Evolutionary conservation across 2,113 vertebrate genomes (phyloP).

Genomic region (Odontesthes bonariensis): DNA sequence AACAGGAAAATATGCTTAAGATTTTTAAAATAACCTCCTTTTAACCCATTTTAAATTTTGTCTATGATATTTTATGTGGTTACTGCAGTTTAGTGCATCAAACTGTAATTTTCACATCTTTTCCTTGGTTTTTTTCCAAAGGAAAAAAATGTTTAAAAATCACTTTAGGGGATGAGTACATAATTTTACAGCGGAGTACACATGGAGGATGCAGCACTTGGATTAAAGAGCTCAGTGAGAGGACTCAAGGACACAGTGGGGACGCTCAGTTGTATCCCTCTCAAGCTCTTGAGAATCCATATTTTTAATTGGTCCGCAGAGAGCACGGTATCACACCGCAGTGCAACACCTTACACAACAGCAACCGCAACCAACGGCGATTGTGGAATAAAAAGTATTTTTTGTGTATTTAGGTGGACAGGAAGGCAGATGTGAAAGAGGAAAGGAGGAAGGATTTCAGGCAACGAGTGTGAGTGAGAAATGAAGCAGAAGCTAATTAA

Average conservation of each 20-base stretch:
- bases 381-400: slow-evolving; percentile 48
- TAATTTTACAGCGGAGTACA: not conserved
- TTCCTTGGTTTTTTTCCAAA: too few species aligned
- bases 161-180: not conserved
- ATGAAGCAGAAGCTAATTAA: slow-evolving; percentile 84
- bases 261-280: slow-evolving; percentile 37
- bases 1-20: too few species aligned
- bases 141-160: too few species aligned
- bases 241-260: slow-evolving; percentile 39
- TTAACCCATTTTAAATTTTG: not conserved
- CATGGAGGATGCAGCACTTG: slow-evolving; percentile 2
- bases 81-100: not conserved
- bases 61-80: not conserved
- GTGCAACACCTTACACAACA: slow-evolving; percentile 26
- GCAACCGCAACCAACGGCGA: slow-evolving; percentile 41
- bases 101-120: not conserved
- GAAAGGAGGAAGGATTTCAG: slow-evolving; percentile 67
- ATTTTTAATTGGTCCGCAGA: slow-evolving; percentile 73
- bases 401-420: slow-evolving; percentile 60
- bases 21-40: not conserved
- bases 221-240: slow-evolving; percentile 39
- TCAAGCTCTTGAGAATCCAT: slow-evolving; percentile 67
- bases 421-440: slow-evolving; percentile 34
- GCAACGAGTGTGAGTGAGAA: slow-evolving; percentile 75
- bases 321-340: slow-evolving; percentile 39